Base-by-base conservation (phyloP, 2,888 invertebrate genomes). In the Teinopalpus imperialis region DNA sequence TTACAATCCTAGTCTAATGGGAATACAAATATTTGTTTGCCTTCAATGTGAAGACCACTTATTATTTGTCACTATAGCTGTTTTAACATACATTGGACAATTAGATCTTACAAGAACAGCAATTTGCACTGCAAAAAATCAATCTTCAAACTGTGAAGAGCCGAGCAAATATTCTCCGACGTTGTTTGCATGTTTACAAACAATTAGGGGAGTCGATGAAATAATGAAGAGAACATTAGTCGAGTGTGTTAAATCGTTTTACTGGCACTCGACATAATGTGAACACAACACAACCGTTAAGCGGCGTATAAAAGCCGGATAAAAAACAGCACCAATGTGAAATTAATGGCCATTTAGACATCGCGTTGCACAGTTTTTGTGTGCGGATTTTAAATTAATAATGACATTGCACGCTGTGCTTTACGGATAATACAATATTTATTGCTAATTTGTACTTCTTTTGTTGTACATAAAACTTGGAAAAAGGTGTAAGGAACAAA, bases 151-250 rank as follows among this genome's bases (percentile, higher is more conserved):
- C 23, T 10, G 20, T 24, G 37, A 53, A 66, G 61, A 60, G 61
- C 36, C 49, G 31, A 31, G 51, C 54, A 64, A 69, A 66, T 61
- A 54, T 63, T 58, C 50, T 34, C 49, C 39, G 23, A 50, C 52
- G 61, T 66, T 77, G 71, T 81, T 78, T 66, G 67, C 62, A 55
- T 69, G 68, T 66, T 43, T 60, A 69, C 62, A 69, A 71, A 75
- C 74, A 76, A 76, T 72, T 65, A 65, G 51, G 43, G 46, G 24
- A 42, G 48, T 45, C 42, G 34, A 58, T 54, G 54, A 61, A 65
- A 66, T 57, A 64, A 59, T 63, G 51, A 52, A 58, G 50, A 49
- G 47, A 42, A 34, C 44, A 39, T 29, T 44, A 49, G 47, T 54
- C 51, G 39, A 58, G 52, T 40, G 48, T 49, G 41, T 45, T 48